Evolutionary conservation across 2,113 vertebrate species (phyloP), one percentile per base, ranked within the genome.

Genomic region (Glareola pratincola): DNA sequence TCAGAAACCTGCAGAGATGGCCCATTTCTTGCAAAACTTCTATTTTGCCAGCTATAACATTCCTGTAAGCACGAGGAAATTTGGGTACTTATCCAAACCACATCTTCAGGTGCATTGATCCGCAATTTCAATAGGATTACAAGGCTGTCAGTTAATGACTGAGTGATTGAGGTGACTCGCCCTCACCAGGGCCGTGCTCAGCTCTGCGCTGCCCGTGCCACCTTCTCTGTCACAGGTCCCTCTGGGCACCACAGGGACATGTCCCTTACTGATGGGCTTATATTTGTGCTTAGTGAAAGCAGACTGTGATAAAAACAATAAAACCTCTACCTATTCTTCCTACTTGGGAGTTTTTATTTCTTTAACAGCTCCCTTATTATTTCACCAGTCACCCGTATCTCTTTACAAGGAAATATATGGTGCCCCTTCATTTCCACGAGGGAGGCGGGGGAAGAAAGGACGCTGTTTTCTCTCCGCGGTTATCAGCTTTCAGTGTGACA

Each of bases 401-500:
- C 74, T 77, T 86, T 57, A 37, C 76, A 69, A 90, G 71, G 93
- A 95, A 97, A 96, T 79, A 91, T 1, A 76, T 4, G 34, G 71
- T 75, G 78, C 34, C 39, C 73, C 78, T 89, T 41, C 17, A 4
- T 59, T 64, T 87, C 86, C 54, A 53, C 0, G 36, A 47, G 39
- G 68, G 36, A 59, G 54, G 7, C 36, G 30, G 62, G 51, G 54
- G 64, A 39, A 72, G 88, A 60, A 78, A 62, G 71, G 72, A 67
- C 71, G 12, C 73, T 82, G 80, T n/a, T 92, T 80, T 94, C 79
- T 80, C 87, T 80, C 79, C 14, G 29, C 14, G 2, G 23, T 95
- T 95, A 78, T 96, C 96, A 88, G 75, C 17, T 97, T 91, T 48
- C 96, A 90, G 92, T 1, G 50, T 95, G 94, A 97, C 94, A 96